Conservation (phyloP, 2,888 invertebrate species). For the Lysandra coridon region DNA sequence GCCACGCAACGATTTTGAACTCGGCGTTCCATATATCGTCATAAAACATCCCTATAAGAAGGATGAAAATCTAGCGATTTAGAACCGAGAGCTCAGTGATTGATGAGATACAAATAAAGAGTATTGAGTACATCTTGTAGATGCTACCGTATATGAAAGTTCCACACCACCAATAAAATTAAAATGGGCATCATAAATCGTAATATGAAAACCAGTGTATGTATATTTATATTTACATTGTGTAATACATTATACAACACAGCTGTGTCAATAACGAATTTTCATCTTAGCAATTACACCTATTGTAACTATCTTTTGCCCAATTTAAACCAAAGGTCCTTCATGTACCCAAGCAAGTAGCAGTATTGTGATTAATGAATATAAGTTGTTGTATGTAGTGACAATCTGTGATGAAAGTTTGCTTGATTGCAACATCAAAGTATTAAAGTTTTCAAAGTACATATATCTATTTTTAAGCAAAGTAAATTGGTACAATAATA, state of each 20-base stretch:
- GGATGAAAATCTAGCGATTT: conserved; percentile 72
- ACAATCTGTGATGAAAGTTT: conserved; percentile 55
- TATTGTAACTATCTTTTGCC: neutral
- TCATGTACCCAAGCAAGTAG: neutral
- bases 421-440: neutral
- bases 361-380: neutral
- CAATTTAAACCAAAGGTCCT: neutral
- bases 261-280: neutral
- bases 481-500: neutral
- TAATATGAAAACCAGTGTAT: neutral
- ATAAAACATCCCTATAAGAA: conserved; percentile 81
- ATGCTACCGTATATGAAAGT: neutral
- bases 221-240: no score
- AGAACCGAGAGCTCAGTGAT: conserved; percentile 40
- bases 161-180: neutral
- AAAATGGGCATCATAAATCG: neutral
- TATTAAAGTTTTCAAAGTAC: conserved; percentile 16
- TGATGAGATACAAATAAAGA: conserved; percentile 15
- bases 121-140: neutral
- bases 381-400: conserved; percentile 45
- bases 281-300: neutral
- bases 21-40: conserved; percentile 88
- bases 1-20: conserved; percentile 88
- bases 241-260: no score
- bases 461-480: conserved; percentile 37